A percentile compares a stretch with the other conserved stretches of the same genome.
These are phyloP conservation scores for Electrophaes corylata DNA, from an alignment of 2,888 invertebrate species.

Conservation along the genomic window DNA sequence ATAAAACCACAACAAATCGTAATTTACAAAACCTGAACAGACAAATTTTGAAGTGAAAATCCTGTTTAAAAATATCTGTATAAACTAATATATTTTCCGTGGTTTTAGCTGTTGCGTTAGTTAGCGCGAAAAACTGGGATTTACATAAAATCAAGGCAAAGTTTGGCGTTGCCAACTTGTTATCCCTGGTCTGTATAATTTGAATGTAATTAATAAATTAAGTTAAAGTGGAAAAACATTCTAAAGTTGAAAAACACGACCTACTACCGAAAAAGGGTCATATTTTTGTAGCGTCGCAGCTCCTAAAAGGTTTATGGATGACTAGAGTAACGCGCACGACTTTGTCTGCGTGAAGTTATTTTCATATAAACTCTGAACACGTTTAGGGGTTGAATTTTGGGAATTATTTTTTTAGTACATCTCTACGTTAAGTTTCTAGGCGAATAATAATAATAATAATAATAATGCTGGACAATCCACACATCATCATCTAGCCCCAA, in stretches of 20 bases:
- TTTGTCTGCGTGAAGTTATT: too few species aligned
- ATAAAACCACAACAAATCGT: too few species aligned
- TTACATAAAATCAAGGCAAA: conserved; percentile 26
- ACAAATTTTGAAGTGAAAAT: conserved; percentile 6
- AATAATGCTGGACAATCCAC: too few species aligned
- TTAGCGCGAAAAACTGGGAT: conserved; percentile 29
- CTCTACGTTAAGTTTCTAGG: too few species aligned
- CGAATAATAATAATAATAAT: too few species aligned
- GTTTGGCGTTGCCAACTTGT: conserved; percentile 28
- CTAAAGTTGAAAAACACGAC: not conserved
- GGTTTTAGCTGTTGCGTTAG: conserved; percentile 28
- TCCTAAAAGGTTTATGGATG: too few species aligned
- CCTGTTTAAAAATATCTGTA: not conserved
- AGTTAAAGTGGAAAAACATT: not conserved
- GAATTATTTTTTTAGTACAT: too few species aligned
- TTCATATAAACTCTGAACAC: too few species aligned
- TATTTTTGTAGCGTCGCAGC: not conserved
- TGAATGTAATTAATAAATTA: conserved; percentile 21
- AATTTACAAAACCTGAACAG: too few species aligned
- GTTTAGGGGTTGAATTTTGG: too few species aligned
- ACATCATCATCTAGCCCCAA: too few species aligned
- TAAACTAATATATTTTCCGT: conserved; percentile 20
- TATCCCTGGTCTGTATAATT: conserved; percentile 20
- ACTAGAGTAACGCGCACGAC: too few species aligned
- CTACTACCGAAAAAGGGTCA: not conserved